phyloP scores from a whole-genome alignment of 2,888 invertebrate species.

The Disparrhopalites patrizii region DNA sequence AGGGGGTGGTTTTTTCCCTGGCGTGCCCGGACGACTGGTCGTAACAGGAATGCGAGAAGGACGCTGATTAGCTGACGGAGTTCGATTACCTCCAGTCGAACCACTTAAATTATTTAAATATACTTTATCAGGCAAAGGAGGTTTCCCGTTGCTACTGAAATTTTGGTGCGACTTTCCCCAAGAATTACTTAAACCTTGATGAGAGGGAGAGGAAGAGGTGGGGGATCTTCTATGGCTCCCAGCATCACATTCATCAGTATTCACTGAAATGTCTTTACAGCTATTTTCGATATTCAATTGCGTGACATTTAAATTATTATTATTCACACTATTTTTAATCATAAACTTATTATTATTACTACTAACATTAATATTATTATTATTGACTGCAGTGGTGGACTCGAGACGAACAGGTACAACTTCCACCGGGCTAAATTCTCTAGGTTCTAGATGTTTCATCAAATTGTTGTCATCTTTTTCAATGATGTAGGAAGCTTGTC shows the following conservation, averaged over 20 bases:
- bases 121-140: conserved; percentile 7
- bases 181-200: conserved; percentile 5
- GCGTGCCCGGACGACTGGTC: conserved; percentile 28
- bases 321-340: conserved; percentile 3
- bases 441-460: no score
- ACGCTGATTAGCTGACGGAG: conserved; percentile 17
- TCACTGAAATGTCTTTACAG: conserved; percentile 8
- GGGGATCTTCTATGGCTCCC: conserved; percentile 17
- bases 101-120: conserved; percentile 6
- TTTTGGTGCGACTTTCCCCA: conserved; percentile 17
- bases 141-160: conserved; percentile 7
- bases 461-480: conserved; percentile 8
- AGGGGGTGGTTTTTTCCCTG: conserved; percentile 26
- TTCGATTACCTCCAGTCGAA: not conserved
- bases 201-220: conserved; percentile 9
- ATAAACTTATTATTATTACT: conserved; percentile 15
- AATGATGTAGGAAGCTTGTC: conserved; percentile 18
- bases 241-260: conserved; percentile 13
- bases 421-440: conserved; percentile 5
- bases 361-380: conserved; percentile 13
- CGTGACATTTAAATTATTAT: conserved; percentile 5
- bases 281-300: not conserved
- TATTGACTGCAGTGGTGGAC: conserved; percentile 19
- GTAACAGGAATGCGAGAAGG: conserved; percentile 23
- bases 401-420: conserved; percentile 16